These are phyloP conservation scores for Eucriotettix oculatus DNA, from an alignment of 2,888 invertebrate species.

Conservation along the genomic window DNA sequence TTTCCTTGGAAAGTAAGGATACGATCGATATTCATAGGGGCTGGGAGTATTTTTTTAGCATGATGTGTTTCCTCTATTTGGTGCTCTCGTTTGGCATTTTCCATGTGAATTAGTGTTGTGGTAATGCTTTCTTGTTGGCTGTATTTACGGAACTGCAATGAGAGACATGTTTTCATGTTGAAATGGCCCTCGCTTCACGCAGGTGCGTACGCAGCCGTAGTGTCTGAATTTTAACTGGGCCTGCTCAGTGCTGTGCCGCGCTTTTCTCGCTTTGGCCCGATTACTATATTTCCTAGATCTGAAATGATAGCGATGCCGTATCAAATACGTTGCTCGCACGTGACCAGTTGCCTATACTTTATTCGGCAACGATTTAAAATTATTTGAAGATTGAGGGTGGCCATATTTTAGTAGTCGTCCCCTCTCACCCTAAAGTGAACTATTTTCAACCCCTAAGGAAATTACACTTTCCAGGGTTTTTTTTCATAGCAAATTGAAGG, in stretches of 20 bases:
- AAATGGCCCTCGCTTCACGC: conserved; percentile 43
- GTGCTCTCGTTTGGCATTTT: conserved; percentile 8
- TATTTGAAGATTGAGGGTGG: conserved; percentile 6
- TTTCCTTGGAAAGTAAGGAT: conserved; percentile 32
- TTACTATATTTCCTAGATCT: conserved; percentile 9
- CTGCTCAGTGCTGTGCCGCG: conserved; percentile 54
- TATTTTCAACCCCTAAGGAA: not conserved
- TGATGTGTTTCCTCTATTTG: conserved; percentile 14
- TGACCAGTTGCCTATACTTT: not conserved
- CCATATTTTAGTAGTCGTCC: conserved; percentile 6
- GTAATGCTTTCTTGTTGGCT: conserved; percentile 7
- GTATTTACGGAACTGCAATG: conserved; percentile 12
- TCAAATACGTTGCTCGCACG: too few species aligned
- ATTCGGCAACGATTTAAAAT: conserved; percentile 3
- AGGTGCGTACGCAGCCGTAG: conserved; percentile 96
- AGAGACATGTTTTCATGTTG: conserved; percentile 16
- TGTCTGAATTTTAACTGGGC: conserved; percentile 72
- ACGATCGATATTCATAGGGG: conserved; percentile 42
- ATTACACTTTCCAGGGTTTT: not conserved
- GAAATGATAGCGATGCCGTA: conserved; percentile 5
- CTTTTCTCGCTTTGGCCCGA: conserved; percentile 13
- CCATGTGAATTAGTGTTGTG: conserved; percentile 9
- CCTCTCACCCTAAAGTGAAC: not conserved
- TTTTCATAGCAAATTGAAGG: too few species aligned
- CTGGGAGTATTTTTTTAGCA: conserved; percentile 16